Evolutionary conservation across 2,113 vertebrate genomes (phyloP), one percentile per base, ranked within the genome.

Genomic region (Suricata suricatta): DNA sequence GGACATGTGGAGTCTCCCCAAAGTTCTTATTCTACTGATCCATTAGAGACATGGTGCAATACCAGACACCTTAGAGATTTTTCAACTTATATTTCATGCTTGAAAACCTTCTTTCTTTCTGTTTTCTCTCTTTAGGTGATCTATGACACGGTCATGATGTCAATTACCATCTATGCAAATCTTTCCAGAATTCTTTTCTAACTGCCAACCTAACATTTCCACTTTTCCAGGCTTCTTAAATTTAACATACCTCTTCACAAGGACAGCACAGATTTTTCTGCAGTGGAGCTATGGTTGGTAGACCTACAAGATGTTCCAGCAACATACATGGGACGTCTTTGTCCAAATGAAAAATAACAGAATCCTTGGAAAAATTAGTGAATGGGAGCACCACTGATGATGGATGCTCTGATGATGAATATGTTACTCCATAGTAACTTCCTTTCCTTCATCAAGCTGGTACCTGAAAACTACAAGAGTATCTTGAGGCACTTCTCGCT

Each of bases 101-200:
- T 74, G 38, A 14, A 21, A 54, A 69, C 9, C 15, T 81, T 63
- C 11, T 84, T 64, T 90, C 44, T 94, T 47, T 54, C 52, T 12
- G 8, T 72, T 11, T 44, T 64, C 25, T 80, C 33, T 74, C 63
- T 63, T 57, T 76, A 35, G 8, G 31, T 84, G n/a, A 92, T 27
- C 10, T 95, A 54, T 23, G 17, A 2, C 10, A 44, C 0, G 6
- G 4, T 16, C 69, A 5, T 57, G n/a, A 25, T 25, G 72, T 94
- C 66, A 90, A 29, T 44, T 35, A 72, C 64, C n/a, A 87, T 17
- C 9, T 47, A 21, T 29, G 16, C 44, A 29, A 79, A 71, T 90
- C n/a, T 33, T 97, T 63, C 44, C 54, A 60, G 29, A 81, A 93
- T 93, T 94, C 47, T 88, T 27, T 88, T 83, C 47, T 57, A 80